Percentiles rank a stretch among this genome's conserved stretches.
Conservation (phyloP, 2,797 vertebrate species). For the Periophthalmus magnuspinnatus region DNA sequence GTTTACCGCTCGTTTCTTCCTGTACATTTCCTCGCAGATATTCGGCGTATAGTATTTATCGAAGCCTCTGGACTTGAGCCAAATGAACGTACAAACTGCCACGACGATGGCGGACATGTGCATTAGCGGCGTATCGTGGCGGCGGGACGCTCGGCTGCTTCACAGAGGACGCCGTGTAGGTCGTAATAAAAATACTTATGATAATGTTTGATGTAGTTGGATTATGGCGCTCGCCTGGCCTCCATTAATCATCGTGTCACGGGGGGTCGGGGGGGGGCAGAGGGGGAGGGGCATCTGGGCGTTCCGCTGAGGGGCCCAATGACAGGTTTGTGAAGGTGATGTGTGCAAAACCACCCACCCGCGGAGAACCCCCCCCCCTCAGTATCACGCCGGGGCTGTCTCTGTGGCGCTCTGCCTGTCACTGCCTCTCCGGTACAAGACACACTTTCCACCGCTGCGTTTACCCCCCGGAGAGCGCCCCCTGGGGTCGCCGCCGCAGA, state of each 20-base stretch:
- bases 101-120: constrained; percentile 28
- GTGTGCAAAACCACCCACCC: constrained; percentile 60
- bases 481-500: constrained; percentile 54
- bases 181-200: constrained; percentile 83
- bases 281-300: constrained; percentile 22
- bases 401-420: constrained; percentile 36
- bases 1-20: background rate
- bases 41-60: background rate
- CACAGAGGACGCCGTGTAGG: constrained; percentile 55
- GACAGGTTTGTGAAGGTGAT: constrained; percentile 70
- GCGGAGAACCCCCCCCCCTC: constrained; percentile 45
- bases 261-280: constrained; percentile 34
- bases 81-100: background rate
- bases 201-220: constrained; percentile 81
- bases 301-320: constrained; percentile 37
- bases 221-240: constrained; percentile 73
- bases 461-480: constrained; percentile 45
- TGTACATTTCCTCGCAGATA: background rate
- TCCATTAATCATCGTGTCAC: constrained; percentile 89
- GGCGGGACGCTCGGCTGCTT: constrained; percentile 12
- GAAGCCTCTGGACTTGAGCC: background rate
- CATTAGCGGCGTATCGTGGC: constrained; percentile 8
- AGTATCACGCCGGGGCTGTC: constrained; percentile 32
- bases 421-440: constrained; percentile 32
- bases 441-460: too few species aligned